Evolutionary conservation across 2,888 invertebrate genomes (phyloP).

Genomic region (Apamea anceps): DNA sequence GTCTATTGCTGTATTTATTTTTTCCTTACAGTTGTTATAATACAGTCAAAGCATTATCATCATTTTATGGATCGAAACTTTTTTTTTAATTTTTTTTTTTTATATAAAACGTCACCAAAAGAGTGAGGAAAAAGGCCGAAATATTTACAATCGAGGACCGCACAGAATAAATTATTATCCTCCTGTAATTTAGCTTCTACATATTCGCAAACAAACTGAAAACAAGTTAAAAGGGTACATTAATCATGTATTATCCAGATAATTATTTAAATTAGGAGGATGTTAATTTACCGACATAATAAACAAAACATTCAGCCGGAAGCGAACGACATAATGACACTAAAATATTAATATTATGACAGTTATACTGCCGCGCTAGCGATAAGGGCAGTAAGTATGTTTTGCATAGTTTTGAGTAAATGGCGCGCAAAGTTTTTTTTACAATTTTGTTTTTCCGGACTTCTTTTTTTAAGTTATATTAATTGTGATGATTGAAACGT

Average conservation of each 20-base stretch:
- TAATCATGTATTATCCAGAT: constrained; percentile 48
- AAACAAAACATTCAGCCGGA: constrained; percentile 37
- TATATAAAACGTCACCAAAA: background rate
- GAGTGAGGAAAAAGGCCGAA: background rate
- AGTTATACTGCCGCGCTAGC: too few species aligned
- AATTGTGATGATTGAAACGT: too few species aligned
- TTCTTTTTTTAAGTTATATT: too few species aligned
- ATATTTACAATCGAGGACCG: constrained; percentile 8
- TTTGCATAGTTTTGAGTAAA: too few species aligned
- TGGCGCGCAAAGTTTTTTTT: too few species aligned
- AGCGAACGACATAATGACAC: constrained; percentile 30
- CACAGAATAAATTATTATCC: constrained; percentile 23
- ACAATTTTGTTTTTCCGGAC: too few species aligned
- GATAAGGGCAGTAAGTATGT: too few species aligned
- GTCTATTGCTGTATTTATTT: too few species aligned
- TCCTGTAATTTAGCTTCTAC: constrained; percentile 14
- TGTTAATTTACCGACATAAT: constrained; percentile 47
- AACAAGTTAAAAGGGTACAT: constrained; percentile 43
- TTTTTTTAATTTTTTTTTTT: too few species aligned
- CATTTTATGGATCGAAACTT: too few species aligned
- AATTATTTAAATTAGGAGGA: constrained; percentile 55
- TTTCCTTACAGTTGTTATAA: too few species aligned
- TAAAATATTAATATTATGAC: constrained; percentile 44
- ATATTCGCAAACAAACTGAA: constrained; percentile 31
- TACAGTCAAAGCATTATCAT: too few species aligned